A percentile compares a stretch with the other conserved stretches of the same genome.
Evolutionary conservation across 2,113 vertebrate species (phyloP).

Genomic region (Nerophis lumbriciformis): DNA sequence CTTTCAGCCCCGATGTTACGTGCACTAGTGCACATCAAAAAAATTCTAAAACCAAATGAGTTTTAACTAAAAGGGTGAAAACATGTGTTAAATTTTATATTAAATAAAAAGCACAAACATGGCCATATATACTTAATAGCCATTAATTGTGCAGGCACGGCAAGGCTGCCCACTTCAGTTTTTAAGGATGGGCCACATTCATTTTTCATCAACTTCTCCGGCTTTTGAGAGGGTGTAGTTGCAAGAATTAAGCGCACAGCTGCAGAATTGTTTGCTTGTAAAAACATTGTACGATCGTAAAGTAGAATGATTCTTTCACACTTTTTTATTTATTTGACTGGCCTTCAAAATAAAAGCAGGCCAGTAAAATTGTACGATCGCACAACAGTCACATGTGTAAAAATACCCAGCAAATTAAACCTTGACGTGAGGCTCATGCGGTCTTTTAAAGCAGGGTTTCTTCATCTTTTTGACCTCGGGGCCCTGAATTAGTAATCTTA

Average conservation of each 20-base stretch:
- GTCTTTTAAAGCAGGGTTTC: no score
- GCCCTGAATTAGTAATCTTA: no score
- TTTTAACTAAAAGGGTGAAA: constrained; percentile 23
- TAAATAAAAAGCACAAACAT: neutral
- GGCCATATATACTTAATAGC: constrained; percentile 17
- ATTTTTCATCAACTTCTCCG: constrained; percentile 36
- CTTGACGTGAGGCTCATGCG: no score
- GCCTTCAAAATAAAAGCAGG: no score
- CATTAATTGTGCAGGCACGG: constrained; percentile 24
- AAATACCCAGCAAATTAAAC: no score
- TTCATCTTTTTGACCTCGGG: no score
- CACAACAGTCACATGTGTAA: no score
- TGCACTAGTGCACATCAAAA: constrained; percentile 21
- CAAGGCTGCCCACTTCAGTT: constrained; percentile 10
- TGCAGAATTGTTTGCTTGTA: constrained; percentile 5
- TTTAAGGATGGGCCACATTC: constrained; percentile 25
- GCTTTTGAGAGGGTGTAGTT: neutral
- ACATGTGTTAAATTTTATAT: constrained; percentile 7
- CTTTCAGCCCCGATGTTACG: constrained; percentile 24
- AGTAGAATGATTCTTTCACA: no score
- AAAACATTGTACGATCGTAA: neutral
- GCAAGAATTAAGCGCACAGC: constrained; percentile 12
- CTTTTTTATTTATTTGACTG: no score
- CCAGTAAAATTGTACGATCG: no score
- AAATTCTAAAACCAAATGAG: constrained; percentile 21